phyloP scores from a whole-genome alignment of 1,140 invertebrate species.

The Drosophila nebulosa region DNA sequence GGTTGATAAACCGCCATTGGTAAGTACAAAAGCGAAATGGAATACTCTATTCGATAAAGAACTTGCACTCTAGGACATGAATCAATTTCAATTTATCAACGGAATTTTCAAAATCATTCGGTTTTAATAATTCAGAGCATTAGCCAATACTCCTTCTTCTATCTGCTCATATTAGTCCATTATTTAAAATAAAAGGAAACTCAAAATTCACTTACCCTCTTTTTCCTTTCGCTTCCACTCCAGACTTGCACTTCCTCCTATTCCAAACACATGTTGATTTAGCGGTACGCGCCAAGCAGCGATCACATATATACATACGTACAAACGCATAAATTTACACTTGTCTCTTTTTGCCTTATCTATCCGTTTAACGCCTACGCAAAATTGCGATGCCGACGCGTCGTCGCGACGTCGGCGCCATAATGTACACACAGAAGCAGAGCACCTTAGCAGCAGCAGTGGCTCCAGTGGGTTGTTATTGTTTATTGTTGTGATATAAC shows the following conservation, averaged over 20 bases:
- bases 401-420: not conserved
- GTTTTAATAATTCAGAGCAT: not conserved
- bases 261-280: too few species aligned
- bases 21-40: constrained; percentile 75
- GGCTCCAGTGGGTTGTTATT: too few species aligned
- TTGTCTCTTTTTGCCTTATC: not conserved
- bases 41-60: not conserved
- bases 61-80: not conserved
- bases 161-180: not conserved
- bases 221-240: too few species aligned
- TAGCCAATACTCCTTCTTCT: not conserved
- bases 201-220: not conserved
- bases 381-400: not conserved
- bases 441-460: too few species aligned
- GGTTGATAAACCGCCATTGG: constrained; percentile 90
- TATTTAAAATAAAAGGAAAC: not conserved
- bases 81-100: not conserved
- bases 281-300: not conserved
- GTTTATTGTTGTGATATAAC: too few species aligned
- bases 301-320: not conserved
- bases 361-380: not conserved
- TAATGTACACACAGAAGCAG: too few species aligned
- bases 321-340: too few species aligned
- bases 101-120: not conserved
- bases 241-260: too few species aligned